Base-by-base conservation (phyloP, 2,113 vertebrate genomes). In the Bos javanicus region DNA sequence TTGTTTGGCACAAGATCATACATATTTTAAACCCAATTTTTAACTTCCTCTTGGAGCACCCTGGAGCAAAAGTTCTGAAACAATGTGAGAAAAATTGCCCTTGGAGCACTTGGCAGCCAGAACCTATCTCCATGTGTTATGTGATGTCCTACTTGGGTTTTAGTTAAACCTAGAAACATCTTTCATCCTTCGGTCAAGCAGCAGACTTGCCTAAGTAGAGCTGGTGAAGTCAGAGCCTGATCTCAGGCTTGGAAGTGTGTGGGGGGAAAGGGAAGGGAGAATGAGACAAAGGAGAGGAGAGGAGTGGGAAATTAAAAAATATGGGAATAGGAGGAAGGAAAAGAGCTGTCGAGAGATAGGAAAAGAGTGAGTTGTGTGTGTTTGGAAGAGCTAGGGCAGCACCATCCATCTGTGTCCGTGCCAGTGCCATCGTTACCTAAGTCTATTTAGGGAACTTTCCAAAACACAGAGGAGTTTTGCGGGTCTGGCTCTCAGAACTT, bases 391-490 rank as follows among this genome's bases (percentile, higher is more conserved):
- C 2, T 1, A 7, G 33, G 25, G 43, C 2, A 2, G 39, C 5
- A 0, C 28, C 4, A 0, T 14, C 46, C 81, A 23, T 48, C 2
- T 0, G 3, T 46, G 60, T 89, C 30, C 0, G 6, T 50, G 90
- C 62, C 4, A 19, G 39, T 26, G 6, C 21, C 30, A 46, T 52
- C 2, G 2, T 92, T 92, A 94, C 92, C 94, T 96, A 87, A 28
- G 21, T 90, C 80, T 96, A 30, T 84, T 89, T 95, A 64, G 62
- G 39, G 94, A 92, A 87, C 54, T 96, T 97, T 95, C 84, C 87
- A 95, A 96, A 96, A 93, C 85, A 64, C 81, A 87, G 87, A 54
- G n/a, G 28, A 43, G 50, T 28, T 96, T 3, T 87, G 95, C 25
- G 62, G 83, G 74, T 64, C 92, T 92, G 94, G 92, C 83, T 87